Evolutionary conservation across 2,888 invertebrate genomes (phyloP).

Genomic region (Drosophila merina): DNA sequence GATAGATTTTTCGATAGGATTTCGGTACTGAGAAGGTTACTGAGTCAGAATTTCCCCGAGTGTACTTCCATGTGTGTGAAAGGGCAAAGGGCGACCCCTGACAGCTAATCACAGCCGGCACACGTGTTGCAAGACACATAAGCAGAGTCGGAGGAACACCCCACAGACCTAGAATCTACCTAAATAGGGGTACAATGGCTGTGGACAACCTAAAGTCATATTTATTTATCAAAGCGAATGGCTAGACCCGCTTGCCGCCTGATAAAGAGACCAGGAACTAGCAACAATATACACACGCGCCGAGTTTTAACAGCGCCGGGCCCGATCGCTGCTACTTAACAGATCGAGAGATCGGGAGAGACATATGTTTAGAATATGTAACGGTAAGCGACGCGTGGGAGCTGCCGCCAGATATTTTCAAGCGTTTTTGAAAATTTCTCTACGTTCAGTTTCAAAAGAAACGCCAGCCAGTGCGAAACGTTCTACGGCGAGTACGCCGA

Average conservation of each 20-base stretch:
- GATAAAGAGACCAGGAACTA: constrained; percentile 22
- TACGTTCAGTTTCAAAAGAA: constrained; percentile 78
- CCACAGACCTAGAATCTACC: neutral
- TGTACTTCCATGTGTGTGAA: constrained; percentile 1
- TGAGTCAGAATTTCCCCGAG: neutral
- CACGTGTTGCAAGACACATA: constrained; percentile 15
- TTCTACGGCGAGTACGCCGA: constrained; percentile 31
- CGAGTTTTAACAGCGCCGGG: constrained; percentile 14
- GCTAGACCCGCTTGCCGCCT: constrained; percentile 19
- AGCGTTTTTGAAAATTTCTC: constrained; percentile 60
- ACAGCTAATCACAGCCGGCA: constrained; percentile 26
- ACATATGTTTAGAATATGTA: constrained; percentile 57
- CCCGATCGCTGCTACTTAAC: constrained; percentile 10
- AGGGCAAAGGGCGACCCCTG: constrained; percentile 8
- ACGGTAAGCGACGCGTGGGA: constrained; percentile 46
- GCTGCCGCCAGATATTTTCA: constrained; percentile 31
- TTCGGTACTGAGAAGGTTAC: too few species aligned
- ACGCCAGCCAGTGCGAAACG: constrained; percentile 70
- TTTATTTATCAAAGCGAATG: constrained; percentile 45
- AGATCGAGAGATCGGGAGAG: constrained; percentile 17
- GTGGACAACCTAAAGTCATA: constrained; percentile 25
- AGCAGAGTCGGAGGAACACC: neutral
- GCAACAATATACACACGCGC: constrained; percentile 11
- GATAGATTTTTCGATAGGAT: too few species aligned
- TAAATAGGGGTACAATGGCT: constrained; percentile 4